phyloP scores from a whole-genome alignment of 2,888 invertebrate species.

The Cryptocephalus primarius region DNA sequence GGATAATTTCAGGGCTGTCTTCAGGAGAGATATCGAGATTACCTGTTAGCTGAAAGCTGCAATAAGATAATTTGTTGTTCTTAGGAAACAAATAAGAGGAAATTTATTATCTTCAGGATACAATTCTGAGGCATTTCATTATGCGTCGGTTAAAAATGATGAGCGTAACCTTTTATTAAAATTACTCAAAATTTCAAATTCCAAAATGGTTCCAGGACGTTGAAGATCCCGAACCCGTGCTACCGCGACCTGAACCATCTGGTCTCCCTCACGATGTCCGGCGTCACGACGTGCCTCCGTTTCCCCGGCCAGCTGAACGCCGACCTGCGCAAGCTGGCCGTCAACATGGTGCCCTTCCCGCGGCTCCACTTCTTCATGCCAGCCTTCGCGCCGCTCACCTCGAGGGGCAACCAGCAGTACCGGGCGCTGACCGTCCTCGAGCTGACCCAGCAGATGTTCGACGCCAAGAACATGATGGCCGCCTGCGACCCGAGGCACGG shows the following conservation, averaged over 20 bases:
- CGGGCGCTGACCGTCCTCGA: slow-evolving; percentile 63
- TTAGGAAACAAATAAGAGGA: no score
- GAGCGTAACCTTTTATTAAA: no score
- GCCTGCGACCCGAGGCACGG: slow-evolving; percentile 91
- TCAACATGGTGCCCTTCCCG: slow-evolving; percentile 97
- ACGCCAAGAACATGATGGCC: slow-evolving; percentile 89
- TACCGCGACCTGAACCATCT: slow-evolving; percentile 86
- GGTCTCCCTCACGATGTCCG: slow-evolving; percentile 74
- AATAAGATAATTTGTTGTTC: no score
- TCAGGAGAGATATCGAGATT: no score
- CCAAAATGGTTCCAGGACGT: slow-evolving; percentile 2
- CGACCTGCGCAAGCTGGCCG: slow-evolving; percentile 81
- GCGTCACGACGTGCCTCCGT: slow-evolving; percentile 73
- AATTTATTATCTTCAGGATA: no score
- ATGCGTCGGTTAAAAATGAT: no score
- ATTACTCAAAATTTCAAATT: no score
- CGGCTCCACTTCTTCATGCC: slow-evolving; percentile 94
- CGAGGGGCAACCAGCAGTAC: slow-evolving; percentile 72
- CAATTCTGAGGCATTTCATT: no score
- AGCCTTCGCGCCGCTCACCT: slow-evolving; percentile 88
- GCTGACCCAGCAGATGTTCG: slow-evolving; percentile 69
- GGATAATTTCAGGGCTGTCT: no score
- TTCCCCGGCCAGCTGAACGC: slow-evolving; percentile 93
- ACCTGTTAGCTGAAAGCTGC: no score
- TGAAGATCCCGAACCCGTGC: slow-evolving; percentile 70